phyloP scores from a whole-genome alignment of 1,140 invertebrate species.

The Temnothorax nylanderi region DNA sequence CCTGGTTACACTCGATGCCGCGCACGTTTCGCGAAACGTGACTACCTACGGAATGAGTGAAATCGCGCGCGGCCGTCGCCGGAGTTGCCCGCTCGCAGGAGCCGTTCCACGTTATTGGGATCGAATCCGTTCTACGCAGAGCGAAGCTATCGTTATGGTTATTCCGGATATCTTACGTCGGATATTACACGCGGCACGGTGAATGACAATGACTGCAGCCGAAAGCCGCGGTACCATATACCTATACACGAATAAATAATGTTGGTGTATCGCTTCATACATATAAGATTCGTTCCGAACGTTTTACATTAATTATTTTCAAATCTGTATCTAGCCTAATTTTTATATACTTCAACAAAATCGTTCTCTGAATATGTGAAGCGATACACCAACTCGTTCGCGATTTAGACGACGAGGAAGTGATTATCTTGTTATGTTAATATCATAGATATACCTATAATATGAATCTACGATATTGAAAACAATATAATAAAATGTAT shows the following conservation, averaged over 20 bases:
- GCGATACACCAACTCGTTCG: too few relatives aligned
- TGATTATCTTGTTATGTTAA: too few relatives aligned
- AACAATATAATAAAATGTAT: background rate
- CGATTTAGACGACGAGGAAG: too few relatives aligned
- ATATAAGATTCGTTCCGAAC: too few relatives aligned
- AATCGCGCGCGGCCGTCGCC: conserved; percentile 51
- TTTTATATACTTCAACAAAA: too few relatives aligned
- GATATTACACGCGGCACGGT: conserved; percentile 28
- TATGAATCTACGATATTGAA: background rate
- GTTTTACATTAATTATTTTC: too few relatives aligned
- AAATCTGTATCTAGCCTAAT: too few relatives aligned
- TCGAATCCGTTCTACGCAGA: conserved; percentile 31
- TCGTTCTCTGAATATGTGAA: too few relatives aligned
- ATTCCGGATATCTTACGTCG: conserved; percentile 41
- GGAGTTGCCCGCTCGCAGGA: conserved; percentile 61
- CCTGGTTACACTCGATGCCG: conserved; percentile 57
- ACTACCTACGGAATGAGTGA: conserved; percentile 65
- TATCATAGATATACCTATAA: too few relatives aligned
- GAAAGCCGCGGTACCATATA: background rate
- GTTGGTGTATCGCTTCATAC: background rate
- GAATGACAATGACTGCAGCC: conserved; percentile 33
- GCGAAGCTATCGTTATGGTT: conserved; percentile 40
- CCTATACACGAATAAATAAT: background rate
- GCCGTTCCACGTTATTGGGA: conserved; percentile 38
- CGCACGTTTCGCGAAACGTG: conserved; percentile 73